Percentiles rank a stretch among this genome's conserved stretches.
These are phyloP conservation scores for Cinara cedri DNA, from an alignment of 2,888 invertebrate genomes.

Conservation along the genomic window DNA sequence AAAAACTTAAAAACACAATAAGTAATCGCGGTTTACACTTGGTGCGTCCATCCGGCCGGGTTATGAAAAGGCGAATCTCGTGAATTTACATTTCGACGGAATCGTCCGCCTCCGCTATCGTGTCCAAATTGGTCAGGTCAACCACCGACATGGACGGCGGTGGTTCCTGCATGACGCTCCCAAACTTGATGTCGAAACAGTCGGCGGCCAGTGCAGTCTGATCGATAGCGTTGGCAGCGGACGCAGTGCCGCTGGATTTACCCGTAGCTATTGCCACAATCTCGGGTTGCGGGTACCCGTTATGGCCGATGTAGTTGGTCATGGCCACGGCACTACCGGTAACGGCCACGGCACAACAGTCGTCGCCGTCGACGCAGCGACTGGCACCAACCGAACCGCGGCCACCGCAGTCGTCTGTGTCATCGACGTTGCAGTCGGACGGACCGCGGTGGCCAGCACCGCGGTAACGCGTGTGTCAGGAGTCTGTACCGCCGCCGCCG, in stretches of 20 bases:
- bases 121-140: slow-evolving; percentile 47
- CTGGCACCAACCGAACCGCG: not conserved
- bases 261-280: slow-evolving; percentile 58
- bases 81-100: slow-evolving; percentile 33
- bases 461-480: slow-evolving; percentile 27
- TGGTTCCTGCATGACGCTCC: slow-evolving; percentile 39
- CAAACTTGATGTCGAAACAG: slow-evolving; percentile 57
- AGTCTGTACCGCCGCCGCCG: not conserved
- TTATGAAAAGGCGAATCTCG: no score
- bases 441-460: slow-evolving; percentile 1
- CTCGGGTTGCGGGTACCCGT: slow-evolving; percentile 58
- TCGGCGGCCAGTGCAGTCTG: slow-evolving; percentile 26
- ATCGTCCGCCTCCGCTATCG: slow-evolving; percentile 42
- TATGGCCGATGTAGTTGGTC: slow-evolving; percentile 52
- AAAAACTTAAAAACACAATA: no score
- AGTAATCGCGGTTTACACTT: no score
- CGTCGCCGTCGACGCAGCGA: not conserved
- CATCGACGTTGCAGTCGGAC: slow-evolving; percentile 22
- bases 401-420: not conserved
- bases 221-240: not conserved
- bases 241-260: slow-evolving; percentile 50
- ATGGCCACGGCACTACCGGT: slow-evolving; percentile 17
- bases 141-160: slow-evolving; percentile 19
- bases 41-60: no score
- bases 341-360: slow-evolving; percentile 30